A percentile compares a stretch with the other conserved stretches of the same genome.
Conservation (phyloP, 2,113 vertebrate genomes). For the Mixornis gularis region DNA sequence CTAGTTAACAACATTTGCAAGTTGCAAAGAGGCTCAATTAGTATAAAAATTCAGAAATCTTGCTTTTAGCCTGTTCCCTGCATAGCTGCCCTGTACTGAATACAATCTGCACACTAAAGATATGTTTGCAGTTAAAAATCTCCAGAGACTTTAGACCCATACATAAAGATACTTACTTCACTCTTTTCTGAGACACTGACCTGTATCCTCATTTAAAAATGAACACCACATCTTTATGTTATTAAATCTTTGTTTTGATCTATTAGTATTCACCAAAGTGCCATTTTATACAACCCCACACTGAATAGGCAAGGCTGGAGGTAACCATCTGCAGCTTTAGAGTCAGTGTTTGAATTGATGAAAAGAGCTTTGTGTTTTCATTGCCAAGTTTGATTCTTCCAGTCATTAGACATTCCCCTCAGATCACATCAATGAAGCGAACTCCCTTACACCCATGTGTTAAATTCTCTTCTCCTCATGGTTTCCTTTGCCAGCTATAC, state of each 20-base stretch:
- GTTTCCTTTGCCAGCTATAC: slow-evolving; percentile 80
- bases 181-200: slow-evolving; percentile 77
- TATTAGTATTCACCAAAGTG: slow-evolving; percentile 81
- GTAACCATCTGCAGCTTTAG: slow-evolving; percentile 82
- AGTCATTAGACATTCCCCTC: slow-evolving; percentile 86
- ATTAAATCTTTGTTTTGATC: slow-evolving; percentile 83
- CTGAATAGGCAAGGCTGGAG: slow-evolving; percentile 77
- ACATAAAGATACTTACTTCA: slow-evolving; percentile 70
- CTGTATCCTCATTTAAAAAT: slow-evolving; percentile 75
- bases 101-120: slow-evolving; percentile 61
- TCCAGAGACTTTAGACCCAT: slow-evolving; percentile 73
- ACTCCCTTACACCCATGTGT: slow-evolving; percentile 80
- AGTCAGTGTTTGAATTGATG: slow-evolving; percentile 75
- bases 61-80: slow-evolving; percentile 31
- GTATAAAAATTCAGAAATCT: slow-evolving; percentile 30
- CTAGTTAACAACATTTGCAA: slow-evolving; percentile 12
- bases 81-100: slow-evolving; percentile 45
- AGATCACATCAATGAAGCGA: slow-evolving; percentile 81
- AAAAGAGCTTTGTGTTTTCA: slow-evolving; percentile 87
- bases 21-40: slow-evolving; percentile 8
- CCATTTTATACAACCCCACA: slow-evolving; percentile 72
- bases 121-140: slow-evolving; percentile 69
- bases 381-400: slow-evolving; percentile 85
- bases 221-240: slow-evolving; percentile 76
- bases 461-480: slow-evolving; percentile 83